These are phyloP conservation scores for Scrobipalpa costella DNA, from an alignment of 2,888 invertebrate genomes.

Conservation along the genomic window DNA sequence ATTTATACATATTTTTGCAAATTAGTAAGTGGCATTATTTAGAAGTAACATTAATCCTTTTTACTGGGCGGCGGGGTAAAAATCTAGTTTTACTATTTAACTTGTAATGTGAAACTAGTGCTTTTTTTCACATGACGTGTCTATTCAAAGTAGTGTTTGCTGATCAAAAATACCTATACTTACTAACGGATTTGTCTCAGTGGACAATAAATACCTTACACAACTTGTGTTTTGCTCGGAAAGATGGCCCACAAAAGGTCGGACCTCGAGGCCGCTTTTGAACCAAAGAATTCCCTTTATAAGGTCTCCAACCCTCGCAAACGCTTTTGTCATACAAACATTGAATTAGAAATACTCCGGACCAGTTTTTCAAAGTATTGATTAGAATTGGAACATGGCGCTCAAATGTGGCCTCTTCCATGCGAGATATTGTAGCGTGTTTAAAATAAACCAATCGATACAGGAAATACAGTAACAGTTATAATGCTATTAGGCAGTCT, in stretches of 20 bases:
- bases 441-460: slow-evolving; percentile 27
- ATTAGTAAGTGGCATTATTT: no score
- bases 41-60: no score
- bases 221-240: slow-evolving; percentile 32
- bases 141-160: background rate
- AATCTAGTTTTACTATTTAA: no score
- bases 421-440: slow-evolving; percentile 5
- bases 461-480: slow-evolving; percentile 31
- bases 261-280: slow-evolving; percentile 39
- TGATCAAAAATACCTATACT: slow-evolving; percentile 8
- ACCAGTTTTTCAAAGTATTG: slow-evolving; percentile 33
- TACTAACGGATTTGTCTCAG: slow-evolving; percentile 25
- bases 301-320: slow-evolving; percentile 41
- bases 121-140: background rate
- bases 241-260: slow-evolving; percentile 36
- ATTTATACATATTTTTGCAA: no score
- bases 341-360: slow-evolving; percentile 29
- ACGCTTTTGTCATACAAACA: slow-evolving; percentile 39
- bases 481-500: slow-evolving; percentile 35
- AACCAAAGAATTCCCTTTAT: slow-evolving; percentile 43
- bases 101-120: no score
- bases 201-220: slow-evolving; percentile 35
- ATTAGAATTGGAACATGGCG: slow-evolving; percentile 25
- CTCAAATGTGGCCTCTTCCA: background rate
- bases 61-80: no score